phyloP scores from a whole-genome alignment of 2,888 invertebrate genomes.

The Cheilosia vernalis region DNA sequence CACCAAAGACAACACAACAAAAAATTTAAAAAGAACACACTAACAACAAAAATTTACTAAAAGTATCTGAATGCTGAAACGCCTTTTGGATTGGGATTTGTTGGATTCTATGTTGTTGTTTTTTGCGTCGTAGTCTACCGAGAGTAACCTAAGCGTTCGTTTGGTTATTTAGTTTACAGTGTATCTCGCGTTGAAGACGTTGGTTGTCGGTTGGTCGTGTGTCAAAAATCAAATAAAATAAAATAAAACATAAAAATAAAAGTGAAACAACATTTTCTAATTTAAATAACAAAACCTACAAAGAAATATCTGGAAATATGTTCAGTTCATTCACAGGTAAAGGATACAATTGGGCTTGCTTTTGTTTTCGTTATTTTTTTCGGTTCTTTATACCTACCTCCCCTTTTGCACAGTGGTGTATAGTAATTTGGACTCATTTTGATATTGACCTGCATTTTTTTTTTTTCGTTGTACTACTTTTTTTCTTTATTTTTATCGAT shows the following conservation, averaged over 20 bases:
- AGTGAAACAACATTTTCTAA: slow-evolving; percentile 5
- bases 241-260: slow-evolving; percentile 4
- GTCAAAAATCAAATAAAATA: not conserved
- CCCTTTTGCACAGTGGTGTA: slow-evolving; percentile 17
- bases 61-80: slow-evolving; percentile 49
- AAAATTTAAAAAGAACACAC: not conserved
- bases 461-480: not conserved
- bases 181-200: slow-evolving; percentile 73
- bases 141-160: slow-evolving; percentile 58
- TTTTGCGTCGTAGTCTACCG: slow-evolving; percentile 55
- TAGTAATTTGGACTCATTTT: slow-evolving; percentile 18
- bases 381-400: not conserved
- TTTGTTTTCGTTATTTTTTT: not conserved
- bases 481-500: slow-evolving; percentile 26
- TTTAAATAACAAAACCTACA: slow-evolving; percentile 21
- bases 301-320: slow-evolving; percentile 78
- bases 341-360: slow-evolving; percentile 18
- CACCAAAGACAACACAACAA: not conserved
- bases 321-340: slow-evolving; percentile 83
- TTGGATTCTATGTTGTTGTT: slow-evolving; percentile 58
- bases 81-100: slow-evolving; percentile 28
- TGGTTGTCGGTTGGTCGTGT: slow-evolving; percentile 36
- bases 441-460: slow-evolving; percentile 31
- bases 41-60: slow-evolving; percentile 12
- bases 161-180: slow-evolving; percentile 68